Conservation (phyloP, 2,888 invertebrate species). For the Pomacea canaliculata region DNA sequence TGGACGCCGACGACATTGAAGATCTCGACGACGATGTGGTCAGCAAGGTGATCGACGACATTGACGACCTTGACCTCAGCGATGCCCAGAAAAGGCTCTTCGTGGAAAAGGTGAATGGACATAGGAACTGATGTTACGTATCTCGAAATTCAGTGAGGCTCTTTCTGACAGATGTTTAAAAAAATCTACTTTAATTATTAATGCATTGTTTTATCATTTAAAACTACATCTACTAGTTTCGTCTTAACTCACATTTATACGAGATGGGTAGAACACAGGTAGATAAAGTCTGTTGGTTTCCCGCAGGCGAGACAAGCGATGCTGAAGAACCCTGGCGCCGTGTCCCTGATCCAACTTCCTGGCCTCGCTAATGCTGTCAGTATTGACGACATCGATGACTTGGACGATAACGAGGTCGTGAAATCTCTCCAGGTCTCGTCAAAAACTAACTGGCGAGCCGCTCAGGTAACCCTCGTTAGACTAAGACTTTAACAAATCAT, state of each 20-base stretch:
- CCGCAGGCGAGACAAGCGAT: slow-evolving; percentile 5
- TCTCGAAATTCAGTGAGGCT: background rate
- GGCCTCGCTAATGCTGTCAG: slow-evolving; percentile 31
- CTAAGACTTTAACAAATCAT: too few relatives aligned
- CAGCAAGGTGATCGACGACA: slow-evolving; percentile 30
- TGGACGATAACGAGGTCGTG: slow-evolving; percentile 25
- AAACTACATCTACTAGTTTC: background rate
- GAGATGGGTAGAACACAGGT: too few relatives aligned
- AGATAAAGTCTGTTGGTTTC: too few relatives aligned
- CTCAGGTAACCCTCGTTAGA: slow-evolving; percentile 23
- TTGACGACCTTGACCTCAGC: slow-evolving; percentile 36
- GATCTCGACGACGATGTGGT: slow-evolving; percentile 30
- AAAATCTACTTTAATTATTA: too few relatives aligned
- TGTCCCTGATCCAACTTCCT: slow-evolving; percentile 23
- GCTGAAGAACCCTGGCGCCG: slow-evolving; percentile 4
- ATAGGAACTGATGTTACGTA: background rate
- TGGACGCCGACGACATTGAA: slow-evolving; percentile 30
- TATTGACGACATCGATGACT: slow-evolving; percentile 33
- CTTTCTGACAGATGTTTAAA: too few relatives aligned
- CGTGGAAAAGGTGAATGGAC: slow-evolving; percentile 29
- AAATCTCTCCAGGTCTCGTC: slow-evolving; percentile 24
- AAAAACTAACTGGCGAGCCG: slow-evolving; percentile 23
- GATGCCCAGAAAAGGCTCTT: slow-evolving; percentile 34
- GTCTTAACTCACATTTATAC: too few relatives aligned
- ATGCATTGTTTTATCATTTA: too few relatives aligned